Evolutionary conservation across 2,797 vertebrate genomes (phyloP), one percentile per base, ranked within the genome.

Genomic region (Liasis olivaceus): DNA sequence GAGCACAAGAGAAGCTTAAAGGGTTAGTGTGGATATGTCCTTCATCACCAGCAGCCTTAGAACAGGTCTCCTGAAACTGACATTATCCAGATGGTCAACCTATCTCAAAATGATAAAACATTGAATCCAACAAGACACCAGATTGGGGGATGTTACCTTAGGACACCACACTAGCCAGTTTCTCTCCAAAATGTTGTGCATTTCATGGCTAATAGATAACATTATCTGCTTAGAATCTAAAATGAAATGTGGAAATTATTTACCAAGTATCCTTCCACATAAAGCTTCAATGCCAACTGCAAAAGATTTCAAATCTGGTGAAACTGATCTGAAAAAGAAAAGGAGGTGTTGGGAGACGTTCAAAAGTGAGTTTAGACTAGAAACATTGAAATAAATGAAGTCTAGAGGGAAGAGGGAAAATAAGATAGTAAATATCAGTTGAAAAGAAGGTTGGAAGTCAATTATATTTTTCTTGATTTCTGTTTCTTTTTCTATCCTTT

Each of bases 221-320:
- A 1, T 81, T 24, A 81, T 24, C 17, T 81, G 72, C 72, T 42
- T 81, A 81, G 42, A 24, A 81, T 24, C 20, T 58, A 86, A 90
- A 90, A 90, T 28, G 24, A 58, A 90, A 17, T 28, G 42, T 47
- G 31, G 15, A 11, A 42, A 77, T 2, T 11, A 89, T 60, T 96
- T 96, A 97, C 97, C 97, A 56, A 97, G 58, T 87, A 97, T 0
- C 93, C 97, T 97, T 59, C 97, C 97, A 91, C 94, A 95, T 90
- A 97, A 94, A 24, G 97, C 94, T 93, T 97, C 97, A 89, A 97
- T 96, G 7, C 97, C 97, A 89, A 97, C 95, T 72, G 96, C 97
- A 93, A 97, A 97, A 31, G 97, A 97, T 93, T 97, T 97, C 93
- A 97, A 66, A 89, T 97, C 96, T 69, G 96, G 96, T 0, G 96